Evolutionary conservation across 2,797 vertebrate genomes (phyloP).

Genomic region (Valencia hispanica): DNA sequence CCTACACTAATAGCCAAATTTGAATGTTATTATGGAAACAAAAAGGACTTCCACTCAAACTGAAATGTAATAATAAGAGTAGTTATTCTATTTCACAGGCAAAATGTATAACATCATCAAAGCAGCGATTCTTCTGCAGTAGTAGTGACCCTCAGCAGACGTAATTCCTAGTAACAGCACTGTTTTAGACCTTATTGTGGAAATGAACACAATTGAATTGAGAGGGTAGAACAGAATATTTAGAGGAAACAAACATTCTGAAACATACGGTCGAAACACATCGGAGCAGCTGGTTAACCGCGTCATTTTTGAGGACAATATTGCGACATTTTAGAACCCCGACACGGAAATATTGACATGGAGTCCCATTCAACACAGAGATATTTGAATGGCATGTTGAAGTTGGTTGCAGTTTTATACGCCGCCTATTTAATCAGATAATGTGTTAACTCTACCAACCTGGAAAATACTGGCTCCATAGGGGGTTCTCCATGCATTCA

Average conservation of each 20-base stretch:
- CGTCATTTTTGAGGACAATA: neutral
- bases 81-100: neutral
- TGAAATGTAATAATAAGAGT: neutral
- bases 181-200: neutral
- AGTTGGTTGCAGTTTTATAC: neutral
- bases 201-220: neutral
- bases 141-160: neutral
- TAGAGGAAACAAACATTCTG: neutral
- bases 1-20: neutral
- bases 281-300: neutral
- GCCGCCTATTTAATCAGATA: neutral
- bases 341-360: neutral
- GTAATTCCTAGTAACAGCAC: neutral
- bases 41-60: neutral
- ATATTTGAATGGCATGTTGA: neutral
- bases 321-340: neutral
- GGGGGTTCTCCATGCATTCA: slow-evolving; percentile 88
- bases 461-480: slow-evolving; percentile 90
- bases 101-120: neutral
- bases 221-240: neutral
- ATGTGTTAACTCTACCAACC: slow-evolving; percentile 62
- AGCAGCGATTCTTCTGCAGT: neutral
- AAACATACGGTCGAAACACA: neutral
- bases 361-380: neutral
- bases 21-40: neutral